These are phyloP conservation scores for Baryphthengus martii DNA, from an alignment of 2,113 vertebrate species.

Conservation along the genomic window DNA sequence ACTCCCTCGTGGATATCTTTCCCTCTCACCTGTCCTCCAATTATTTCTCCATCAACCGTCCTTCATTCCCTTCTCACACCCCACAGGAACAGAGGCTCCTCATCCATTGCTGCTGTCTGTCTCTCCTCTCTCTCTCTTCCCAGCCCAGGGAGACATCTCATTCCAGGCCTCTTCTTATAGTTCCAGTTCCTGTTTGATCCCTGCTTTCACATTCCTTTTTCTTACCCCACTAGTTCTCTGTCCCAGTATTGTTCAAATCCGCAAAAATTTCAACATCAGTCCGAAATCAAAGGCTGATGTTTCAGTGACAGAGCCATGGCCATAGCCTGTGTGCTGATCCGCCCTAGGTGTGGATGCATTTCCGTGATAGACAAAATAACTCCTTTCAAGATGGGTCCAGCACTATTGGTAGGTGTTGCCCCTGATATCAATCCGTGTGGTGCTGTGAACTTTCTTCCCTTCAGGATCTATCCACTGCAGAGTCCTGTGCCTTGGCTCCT, in stretches of 20 bases:
- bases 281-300: neutral
- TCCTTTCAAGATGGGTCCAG: neutral
- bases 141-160: neutral
- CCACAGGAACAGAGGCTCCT: neutral
- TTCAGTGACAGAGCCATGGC: neutral
- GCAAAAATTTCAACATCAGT: neutral
- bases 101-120: neutral
- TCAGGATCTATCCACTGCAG: neutral
- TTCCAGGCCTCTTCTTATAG: neutral
- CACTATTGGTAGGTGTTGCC: neutral
- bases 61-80: neutral
- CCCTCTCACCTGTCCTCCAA: neutral
- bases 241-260: neutral
- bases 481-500: neutral
- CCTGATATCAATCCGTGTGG: neutral
- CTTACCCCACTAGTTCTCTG: neutral
- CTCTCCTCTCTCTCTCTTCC: neutral
- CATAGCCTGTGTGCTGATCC: neutral
- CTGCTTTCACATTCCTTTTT: neutral
- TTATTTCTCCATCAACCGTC: neutral
- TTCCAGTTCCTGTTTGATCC: neutral
- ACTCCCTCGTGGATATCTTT: rapidly evolving
- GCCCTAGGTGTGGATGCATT: rapidly evolving
- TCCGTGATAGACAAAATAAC: neutral
- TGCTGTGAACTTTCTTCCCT: neutral